Conservation (phyloP, 2,888 invertebrate species). For the Chrysomela aeneicollis region DNA sequence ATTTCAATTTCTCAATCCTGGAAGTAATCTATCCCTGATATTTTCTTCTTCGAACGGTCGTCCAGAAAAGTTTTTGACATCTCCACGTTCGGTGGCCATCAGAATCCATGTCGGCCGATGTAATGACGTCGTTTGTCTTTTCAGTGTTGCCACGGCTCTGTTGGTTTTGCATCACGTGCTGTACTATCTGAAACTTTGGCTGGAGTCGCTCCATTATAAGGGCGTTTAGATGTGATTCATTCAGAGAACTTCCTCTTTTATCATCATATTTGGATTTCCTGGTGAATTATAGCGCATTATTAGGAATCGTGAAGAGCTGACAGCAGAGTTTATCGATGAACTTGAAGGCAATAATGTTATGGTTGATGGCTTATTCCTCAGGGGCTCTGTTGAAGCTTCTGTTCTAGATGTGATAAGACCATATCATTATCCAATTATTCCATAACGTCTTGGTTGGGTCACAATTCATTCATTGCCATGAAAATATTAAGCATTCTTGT, state of each 20-base stretch:
- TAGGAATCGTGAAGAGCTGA: not conserved
- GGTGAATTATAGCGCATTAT: not conserved
- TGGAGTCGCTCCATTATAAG: constrained; percentile 34
- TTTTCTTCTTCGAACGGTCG: too few species aligned
- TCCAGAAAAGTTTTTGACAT: constrained; percentile 18
- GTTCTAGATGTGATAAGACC: too few species aligned
- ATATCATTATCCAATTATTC: too few species aligned
- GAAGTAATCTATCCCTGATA: too few species aligned
- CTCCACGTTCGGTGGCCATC: constrained; percentile 1
- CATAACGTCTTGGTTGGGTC: too few species aligned
- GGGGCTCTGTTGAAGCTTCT: too few species aligned
- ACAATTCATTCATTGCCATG: too few species aligned
- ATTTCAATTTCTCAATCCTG: too few species aligned
- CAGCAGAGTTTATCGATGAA: not conserved
- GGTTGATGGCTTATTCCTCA: too few species aligned
- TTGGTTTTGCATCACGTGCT: constrained; percentile 39
- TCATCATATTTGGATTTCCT: not conserved
- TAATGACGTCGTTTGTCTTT: constrained; percentile 35
- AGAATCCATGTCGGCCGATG: constrained; percentile 27
- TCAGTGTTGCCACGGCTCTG: constrained; percentile 32
- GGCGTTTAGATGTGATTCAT: constrained; percentile 34
- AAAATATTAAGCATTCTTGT: too few species aligned
- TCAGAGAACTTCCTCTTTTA: constrained; percentile 14
- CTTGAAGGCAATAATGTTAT: not conserved
- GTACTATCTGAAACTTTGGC: constrained; percentile 32